A percentile compares a stretch with the other conserved stretches of the same genome.
phyloP scores from a whole-genome alignment of 2,113 vertebrate species.

The Neopipo cinnamomea region DNA sequence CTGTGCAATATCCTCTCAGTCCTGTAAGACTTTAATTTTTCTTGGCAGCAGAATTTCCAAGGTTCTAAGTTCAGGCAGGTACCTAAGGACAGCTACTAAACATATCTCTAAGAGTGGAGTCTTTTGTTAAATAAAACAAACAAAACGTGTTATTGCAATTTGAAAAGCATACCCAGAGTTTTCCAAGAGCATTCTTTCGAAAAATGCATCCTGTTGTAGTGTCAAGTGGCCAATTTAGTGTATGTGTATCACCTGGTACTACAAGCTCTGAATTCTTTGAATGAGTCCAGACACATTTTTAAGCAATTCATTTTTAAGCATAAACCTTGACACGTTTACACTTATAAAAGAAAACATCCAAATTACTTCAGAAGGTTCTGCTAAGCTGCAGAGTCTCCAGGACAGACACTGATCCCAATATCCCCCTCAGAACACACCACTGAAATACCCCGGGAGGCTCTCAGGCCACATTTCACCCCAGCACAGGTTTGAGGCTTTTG shows the following conservation, averaged over 20 bases:
- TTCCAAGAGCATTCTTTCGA: not conserved
- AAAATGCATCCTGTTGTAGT: not conserved
- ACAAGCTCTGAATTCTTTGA: not conserved
- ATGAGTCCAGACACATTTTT: not conserved
- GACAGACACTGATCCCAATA: fast-evolving
- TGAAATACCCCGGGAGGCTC: not conserved
- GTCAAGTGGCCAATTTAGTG: not conserved
- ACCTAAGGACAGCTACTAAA: not conserved
- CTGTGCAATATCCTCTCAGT: not conserved
- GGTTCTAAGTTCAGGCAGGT: not conserved
- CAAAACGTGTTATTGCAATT: not conserved
- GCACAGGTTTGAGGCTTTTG: not conserved
- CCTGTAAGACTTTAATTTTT: not conserved
- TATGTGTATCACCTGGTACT: fast-evolving
- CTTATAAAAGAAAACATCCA: not conserved
- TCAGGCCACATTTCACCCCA: not conserved
- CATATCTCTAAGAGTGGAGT: not conserved
- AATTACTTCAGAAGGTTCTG: not conserved
- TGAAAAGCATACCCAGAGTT: not conserved
- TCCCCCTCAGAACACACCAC: not conserved
- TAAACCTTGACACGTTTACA: not conserved
- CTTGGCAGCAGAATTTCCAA: not conserved
- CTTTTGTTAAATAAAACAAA: not conserved
- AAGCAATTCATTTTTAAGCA: not conserved
- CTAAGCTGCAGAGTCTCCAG: not conserved